Evolutionary conservation across 2,888 invertebrate species (phyloP).

Genomic region (Gortyna flavago): DNA sequence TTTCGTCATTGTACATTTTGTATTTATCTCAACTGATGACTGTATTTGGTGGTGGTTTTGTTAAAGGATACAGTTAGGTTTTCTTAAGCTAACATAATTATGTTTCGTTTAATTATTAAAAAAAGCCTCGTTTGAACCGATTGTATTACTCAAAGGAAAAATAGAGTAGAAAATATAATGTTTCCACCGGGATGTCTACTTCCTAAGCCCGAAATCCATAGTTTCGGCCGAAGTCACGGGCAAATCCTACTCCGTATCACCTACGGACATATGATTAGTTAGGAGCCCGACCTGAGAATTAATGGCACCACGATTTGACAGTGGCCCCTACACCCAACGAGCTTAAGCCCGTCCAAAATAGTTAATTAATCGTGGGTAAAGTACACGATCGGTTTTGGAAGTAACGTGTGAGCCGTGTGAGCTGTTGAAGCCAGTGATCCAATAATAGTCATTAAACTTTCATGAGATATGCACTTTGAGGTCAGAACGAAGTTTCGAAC

Average conservation of each 20-base stretch:
- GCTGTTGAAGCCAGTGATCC: too few relatives aligned
- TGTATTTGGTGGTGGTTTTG: constrained; percentile 49
- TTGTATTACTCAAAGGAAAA: neutral
- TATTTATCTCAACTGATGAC: constrained; percentile 57
- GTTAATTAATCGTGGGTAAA: too few relatives aligned
- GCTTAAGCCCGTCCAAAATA: too few relatives aligned
- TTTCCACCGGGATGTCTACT: too few relatives aligned
- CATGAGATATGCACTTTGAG: too few relatives aligned
- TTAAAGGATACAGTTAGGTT: constrained; percentile 19
- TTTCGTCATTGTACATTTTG: constrained; percentile 51
- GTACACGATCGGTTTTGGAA: too few relatives aligned
- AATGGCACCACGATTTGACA: neutral
- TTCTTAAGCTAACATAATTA: neutral
- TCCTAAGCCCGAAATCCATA: neutral
- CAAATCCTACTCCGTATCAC: too few relatives aligned
- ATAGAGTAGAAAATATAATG: neutral
- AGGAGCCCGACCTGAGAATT: neutral
- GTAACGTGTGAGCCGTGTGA: too few relatives aligned
- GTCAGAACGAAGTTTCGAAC: too few relatives aligned
- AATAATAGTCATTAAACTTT: too few relatives aligned
- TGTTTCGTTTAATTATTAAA: neutral
- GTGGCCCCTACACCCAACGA: too few relatives aligned
- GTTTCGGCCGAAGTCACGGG: too few relatives aligned
- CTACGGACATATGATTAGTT: neutral
- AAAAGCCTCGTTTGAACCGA: neutral